Conservation (phyloP, 2,888 invertebrate genomes). For the Trichogramma evanescens region DNA sequence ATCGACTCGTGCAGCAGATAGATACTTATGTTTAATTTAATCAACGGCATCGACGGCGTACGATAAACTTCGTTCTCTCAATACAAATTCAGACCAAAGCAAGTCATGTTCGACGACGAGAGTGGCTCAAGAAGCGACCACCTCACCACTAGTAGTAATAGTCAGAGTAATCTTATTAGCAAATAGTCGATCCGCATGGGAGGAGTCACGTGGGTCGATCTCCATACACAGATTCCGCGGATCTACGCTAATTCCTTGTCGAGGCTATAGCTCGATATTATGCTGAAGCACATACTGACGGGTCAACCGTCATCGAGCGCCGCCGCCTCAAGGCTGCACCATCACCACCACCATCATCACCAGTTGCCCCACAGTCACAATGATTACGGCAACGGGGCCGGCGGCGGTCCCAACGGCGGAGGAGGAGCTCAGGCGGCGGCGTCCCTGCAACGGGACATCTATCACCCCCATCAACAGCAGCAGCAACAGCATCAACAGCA, state of each 20-base stretch:
- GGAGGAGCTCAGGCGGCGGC: conserved; percentile 19
- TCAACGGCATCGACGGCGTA: too few species aligned
- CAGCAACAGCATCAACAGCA: conserved; percentile 26
- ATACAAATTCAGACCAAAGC: background rate
- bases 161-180: background rate
- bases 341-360: conserved; percentile 3
- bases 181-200: too few species aligned
- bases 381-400: conserved; percentile 31
- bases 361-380: conserved; percentile 38
- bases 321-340: conserved; percentile 45
- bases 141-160: background rate
- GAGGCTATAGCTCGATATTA: conserved; percentile 37
- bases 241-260: background rate
- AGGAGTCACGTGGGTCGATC: too few species aligned
- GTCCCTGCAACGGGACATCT: conserved; percentile 22
- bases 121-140: conserved; percentile 6
- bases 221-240: background rate
- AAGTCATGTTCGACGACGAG: conserved; percentile 8
- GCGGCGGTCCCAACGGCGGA: conserved; percentile 22
- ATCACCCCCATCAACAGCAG: conserved; percentile 23
- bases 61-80: too few species aligned
- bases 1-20: too few species aligned
- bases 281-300: conserved; percentile 68
- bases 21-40: too few species aligned
- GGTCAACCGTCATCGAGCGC: conserved; percentile 50